Base-by-base conservation (phyloP, 2,797 vertebrate genomes). In the Onychomys arenicola region DNA sequence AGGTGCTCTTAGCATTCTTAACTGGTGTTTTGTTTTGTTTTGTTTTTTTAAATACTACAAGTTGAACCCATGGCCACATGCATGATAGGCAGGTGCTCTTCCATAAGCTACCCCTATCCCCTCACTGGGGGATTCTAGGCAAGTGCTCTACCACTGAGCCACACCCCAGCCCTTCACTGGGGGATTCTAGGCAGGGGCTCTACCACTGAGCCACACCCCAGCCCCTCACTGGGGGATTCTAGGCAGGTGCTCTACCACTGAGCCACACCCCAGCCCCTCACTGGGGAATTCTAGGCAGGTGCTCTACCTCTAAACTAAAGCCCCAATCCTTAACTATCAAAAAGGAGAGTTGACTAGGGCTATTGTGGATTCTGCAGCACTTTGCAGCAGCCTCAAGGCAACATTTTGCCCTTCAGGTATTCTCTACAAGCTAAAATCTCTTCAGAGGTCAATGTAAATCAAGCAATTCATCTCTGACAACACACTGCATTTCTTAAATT, bases 391-490 rank as follows among this genome's bases (percentile, higher is more conserved):
- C 11, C 46, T 77, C 37, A 67, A 84, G 73, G 78, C 73, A 86
- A 78, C 55, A n/a, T 69, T 78, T 52, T 63, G 19, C 85, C 91
- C 71, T 94, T 89, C 81, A 85, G 71, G 91, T 83, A 69, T 94
- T 89, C 86, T 96, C 93, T 93, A 65, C 37, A 57, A 91, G 77
- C 34, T 1, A 5, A 91, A 90, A 75, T 67, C 86, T 40, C 90
- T 78, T 34, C 17, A 91, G 93, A 93, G 92, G 61, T 85, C 82
- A 65, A 94, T 91, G 89, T 59, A 97, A 94, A 97, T 90, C 16
- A 93, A 92, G 94, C 96, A 46, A 94, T 96, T 93, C 87, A 95
- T 96, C 91, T 97, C 95, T 96, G 95, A 96, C 96, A 95, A 91
- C 77, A 83, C 63, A n/a, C 27, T 78, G 89, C 49, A 75, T 92